Base-by-base conservation (phyloP, 2,888 invertebrate species). In the Sarcophaga caerulescens region DNA sequence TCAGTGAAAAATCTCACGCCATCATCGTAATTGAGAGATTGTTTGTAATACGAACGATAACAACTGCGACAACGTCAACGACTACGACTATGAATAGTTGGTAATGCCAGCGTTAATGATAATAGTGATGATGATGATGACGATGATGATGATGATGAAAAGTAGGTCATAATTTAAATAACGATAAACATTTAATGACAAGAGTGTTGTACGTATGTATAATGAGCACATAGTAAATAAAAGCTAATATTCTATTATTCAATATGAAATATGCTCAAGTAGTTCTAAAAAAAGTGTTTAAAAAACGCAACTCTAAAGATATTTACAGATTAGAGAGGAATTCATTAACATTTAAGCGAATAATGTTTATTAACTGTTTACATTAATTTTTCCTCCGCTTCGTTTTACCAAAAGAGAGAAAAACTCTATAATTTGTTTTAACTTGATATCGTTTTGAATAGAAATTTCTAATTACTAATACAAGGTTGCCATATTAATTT, bases 1-100 rank as follows among this genome's bases (percentile, higher is more conserved):
- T 60, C 77, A 79, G 81, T 86, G 79, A 74, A 86, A 81, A 81
- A 81, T 86, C 78, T 74, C 86, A 86, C 84, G 83, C 83, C 81
- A 86, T 86, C 77, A 84, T 74, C 83, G 66, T 79, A 63, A 79
- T 79, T 21, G 47, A 45, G 84, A 79, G 74, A 79, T 75, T 70
- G 52, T 52, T 75, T 25, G 17, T 17, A 17, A 52, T 52, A 3
- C 0, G 52, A 52, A 52, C 52, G 12, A 17, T 14, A 52, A 14
- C 52, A 5, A 52, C 52, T 14, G 19, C 69, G 63, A 59, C 70
- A 82, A 65, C 75, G 45, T 21, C 76, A 65, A 76, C 81, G 35
- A 35, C 35, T 35, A 35, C 35, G 35, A 35, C 35, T 35, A 35
- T 35, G 35, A 52, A 11, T 25, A 52, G 57, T 21, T 19, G 47